These are phyloP conservation scores for Mungos mungo DNA, from an alignment of 2,113 vertebrate species.

Conservation along the genomic window DNA sequence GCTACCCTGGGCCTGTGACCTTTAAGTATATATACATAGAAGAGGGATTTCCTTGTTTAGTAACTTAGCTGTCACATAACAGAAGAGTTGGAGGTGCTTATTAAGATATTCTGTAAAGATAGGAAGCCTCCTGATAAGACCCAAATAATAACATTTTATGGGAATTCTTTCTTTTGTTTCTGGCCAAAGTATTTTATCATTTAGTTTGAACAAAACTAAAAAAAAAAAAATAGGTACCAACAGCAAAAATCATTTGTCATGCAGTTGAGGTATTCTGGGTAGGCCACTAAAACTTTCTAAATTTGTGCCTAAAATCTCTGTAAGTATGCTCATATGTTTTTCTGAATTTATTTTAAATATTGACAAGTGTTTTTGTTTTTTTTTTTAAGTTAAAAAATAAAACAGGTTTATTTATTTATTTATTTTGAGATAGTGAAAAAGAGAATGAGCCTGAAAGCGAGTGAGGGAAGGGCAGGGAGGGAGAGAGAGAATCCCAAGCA, in stretches of 20 bases:
- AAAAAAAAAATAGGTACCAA: not conserved
- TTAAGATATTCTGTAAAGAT: not conserved
- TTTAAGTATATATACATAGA: constrained; percentile 37
- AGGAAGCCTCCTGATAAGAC: not conserved
- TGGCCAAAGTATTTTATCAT: not conserved
- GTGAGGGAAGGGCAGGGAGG: too few species aligned
- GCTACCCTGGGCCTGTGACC: constrained; percentile 21
- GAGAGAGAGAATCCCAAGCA: too few species aligned
- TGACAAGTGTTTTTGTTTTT: not conserved
- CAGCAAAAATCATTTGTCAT: not conserved
- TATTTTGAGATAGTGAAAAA: too few species aligned
- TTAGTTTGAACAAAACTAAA: not conserved
- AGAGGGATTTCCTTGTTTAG: not conserved
- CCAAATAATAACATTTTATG: not conserved
- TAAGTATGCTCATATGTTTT: not conserved
- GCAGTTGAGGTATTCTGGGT: not conserved
- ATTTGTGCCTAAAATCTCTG: not conserved
- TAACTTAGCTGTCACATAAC: not conserved
- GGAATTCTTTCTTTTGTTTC: not conserved
- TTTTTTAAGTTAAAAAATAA: too few species aligned
- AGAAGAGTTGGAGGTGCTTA: not conserved
- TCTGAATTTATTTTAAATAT: constrained; percentile 31
- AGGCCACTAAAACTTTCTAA: not conserved
- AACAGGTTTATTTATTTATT: too few species aligned
- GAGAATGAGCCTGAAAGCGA: too few species aligned